Evolutionary conservation across 2,113 vertebrate species (phyloP).

Genomic region (Anoura caudifer): DNA sequence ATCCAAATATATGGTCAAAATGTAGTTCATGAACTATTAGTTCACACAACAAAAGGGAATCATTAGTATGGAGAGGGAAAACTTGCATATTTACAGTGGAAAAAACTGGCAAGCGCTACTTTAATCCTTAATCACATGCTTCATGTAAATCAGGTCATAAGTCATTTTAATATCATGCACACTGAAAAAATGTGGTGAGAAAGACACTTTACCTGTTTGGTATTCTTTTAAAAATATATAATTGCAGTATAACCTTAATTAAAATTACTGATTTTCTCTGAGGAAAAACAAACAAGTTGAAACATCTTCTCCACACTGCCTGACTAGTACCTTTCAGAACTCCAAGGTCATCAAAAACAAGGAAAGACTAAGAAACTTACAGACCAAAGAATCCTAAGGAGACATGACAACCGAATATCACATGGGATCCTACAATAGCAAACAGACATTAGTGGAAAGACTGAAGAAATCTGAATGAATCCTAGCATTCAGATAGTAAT

Average conservation of each 20-base stretch:
- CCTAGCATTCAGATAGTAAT: background rate
- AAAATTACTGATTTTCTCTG: background rate
- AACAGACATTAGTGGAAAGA: background rate
- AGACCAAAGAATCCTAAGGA: background rate
- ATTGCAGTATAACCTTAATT: background rate
- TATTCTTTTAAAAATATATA: background rate
- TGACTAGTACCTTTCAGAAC: background rate
- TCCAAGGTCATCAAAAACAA: background rate
- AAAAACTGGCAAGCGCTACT: background rate
- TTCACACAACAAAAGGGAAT: background rate
- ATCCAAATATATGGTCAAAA: background rate
- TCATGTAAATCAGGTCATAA: background rate
- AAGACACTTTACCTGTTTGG: background rate
- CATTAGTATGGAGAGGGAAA: background rate
- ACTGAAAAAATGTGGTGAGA: background rate
- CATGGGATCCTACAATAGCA: too few species aligned
- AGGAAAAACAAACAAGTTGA: background rate
- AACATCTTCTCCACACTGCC: background rate
- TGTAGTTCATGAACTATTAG: background rate
- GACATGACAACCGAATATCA: background rate
- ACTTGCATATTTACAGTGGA: background rate
- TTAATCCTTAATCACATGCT: background rate
- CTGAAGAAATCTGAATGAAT: background rate
- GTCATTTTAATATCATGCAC: too few species aligned
- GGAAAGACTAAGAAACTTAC: background rate